Conservation (phyloP, 2,888 invertebrate genomes). For the Amiota communis region DNA sequence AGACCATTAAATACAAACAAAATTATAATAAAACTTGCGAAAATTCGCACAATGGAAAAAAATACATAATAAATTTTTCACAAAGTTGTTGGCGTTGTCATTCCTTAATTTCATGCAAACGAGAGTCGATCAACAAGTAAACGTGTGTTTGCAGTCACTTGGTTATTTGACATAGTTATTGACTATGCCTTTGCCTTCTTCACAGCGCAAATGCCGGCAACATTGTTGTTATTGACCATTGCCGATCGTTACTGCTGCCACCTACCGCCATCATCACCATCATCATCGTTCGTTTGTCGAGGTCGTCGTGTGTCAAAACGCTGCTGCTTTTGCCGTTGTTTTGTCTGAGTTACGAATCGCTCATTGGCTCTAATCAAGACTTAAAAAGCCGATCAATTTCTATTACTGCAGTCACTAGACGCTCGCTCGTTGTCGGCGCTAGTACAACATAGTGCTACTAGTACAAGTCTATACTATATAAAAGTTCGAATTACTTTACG, state of each 20-base stretch:
- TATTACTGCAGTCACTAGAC: constrained; percentile 50
- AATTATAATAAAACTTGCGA: neutral
- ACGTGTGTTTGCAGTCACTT: no score
- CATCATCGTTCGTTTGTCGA: constrained; percentile 25
- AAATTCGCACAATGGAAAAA: neutral
- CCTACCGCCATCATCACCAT: neutral
- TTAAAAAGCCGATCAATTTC: constrained; percentile 50
- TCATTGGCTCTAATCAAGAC: constrained; percentile 42
- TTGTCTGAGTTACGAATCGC: neutral
- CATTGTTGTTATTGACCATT: neutral
- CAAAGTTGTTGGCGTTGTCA: neutral
- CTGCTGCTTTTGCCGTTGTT: neutral
- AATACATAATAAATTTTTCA: neutral
- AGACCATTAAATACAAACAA: neutral
- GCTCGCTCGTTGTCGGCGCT: constrained; percentile 40
- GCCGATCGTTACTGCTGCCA: neutral
- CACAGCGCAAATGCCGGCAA: no score
- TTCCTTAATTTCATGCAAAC: neutral
- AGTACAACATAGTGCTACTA: constrained; percentile 17
- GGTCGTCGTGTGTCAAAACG: neutral
- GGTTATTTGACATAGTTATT: neutral
- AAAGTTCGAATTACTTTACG: constrained; percentile 9
- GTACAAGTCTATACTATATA: neutral
- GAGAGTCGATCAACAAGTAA: no score
- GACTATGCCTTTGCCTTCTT: no score